A percentile compares a stretch with the other conserved stretches of the same genome.
Conservation (phyloP, 2,113 vertebrate genomes). For the Tursiops truncatus region DNA sequence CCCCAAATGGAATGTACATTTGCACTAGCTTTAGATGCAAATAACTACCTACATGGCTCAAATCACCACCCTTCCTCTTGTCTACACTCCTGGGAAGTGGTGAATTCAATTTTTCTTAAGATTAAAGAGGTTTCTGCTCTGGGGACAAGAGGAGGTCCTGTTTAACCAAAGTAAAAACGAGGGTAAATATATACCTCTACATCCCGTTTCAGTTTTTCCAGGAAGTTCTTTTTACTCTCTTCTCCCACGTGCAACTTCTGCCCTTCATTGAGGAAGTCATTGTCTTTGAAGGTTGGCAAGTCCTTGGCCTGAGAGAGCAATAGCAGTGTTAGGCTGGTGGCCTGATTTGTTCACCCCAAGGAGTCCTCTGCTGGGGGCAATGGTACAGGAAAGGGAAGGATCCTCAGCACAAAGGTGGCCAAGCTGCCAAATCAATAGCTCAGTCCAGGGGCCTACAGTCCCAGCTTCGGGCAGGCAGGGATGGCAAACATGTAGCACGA, state of each 20-base stretch:
- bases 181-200: slow-evolving; percentile 90
- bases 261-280: slow-evolving; percentile 96
- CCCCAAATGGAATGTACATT: not conserved
- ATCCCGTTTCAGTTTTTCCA: slow-evolving; percentile 94
- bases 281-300: slow-evolving; percentile 97
- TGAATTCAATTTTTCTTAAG: not conserved
- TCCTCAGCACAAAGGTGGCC: not conserved
- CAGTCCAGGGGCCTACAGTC: not conserved
- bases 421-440: not conserved
- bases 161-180: not conserved
- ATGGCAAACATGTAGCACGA: not conserved
- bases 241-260: slow-evolving; percentile 95
- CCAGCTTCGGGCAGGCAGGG: not conserved
- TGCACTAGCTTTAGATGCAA: not conserved
- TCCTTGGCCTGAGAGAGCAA: slow-evolving; percentile 91
- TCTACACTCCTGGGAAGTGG: not conserved
- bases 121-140: not conserved
- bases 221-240: slow-evolving; percentile 95
- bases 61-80: not conserved
- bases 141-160: not conserved
- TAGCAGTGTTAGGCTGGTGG: not conserved
- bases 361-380: not conserved
- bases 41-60: not conserved
- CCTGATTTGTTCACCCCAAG: not conserved
- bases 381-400: no score